A percentile compares a stretch with the other conserved stretches of the same genome.
Evolutionary conservation across 2,888 invertebrate species (phyloP).

Genomic region (Catocala nupta): DNA sequence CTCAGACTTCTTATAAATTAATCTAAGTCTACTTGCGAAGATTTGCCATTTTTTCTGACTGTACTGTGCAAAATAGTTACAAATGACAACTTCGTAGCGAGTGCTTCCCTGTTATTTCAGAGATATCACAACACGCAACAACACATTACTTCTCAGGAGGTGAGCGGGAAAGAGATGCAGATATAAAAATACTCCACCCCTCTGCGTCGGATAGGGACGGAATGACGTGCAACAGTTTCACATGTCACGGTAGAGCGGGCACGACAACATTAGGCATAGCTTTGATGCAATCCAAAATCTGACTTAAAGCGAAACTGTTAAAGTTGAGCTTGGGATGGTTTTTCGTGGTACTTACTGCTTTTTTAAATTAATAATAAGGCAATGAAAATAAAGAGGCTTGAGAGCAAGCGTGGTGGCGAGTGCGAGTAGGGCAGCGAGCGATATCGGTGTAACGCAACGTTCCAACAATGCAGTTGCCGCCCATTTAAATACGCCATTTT

Average conservation of each 20-base stretch:
- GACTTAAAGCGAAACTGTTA: slow-evolving; percentile 50
- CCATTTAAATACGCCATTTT: slow-evolving; percentile 88
- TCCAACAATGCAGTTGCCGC: slow-evolving; percentile 83
- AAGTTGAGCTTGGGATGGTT: slow-evolving; percentile 43
- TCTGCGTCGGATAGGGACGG: slow-evolving; percentile 68
- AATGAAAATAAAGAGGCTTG: slow-evolving; percentile 75
- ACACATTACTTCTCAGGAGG: slow-evolving; percentile 86
- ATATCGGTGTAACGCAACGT: slow-evolving; percentile 66
- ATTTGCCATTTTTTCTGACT: slow-evolving; percentile 59
- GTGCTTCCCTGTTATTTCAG: slow-evolving; percentile 88
- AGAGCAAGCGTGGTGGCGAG: slow-evolving; percentile 55
- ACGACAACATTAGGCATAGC: slow-evolving; percentile 52
- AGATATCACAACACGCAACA: slow-evolving; percentile 88
- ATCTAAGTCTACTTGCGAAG: too few species aligned
- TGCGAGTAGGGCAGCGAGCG: slow-evolving; percentile 71
- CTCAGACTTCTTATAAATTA: too few species aligned
- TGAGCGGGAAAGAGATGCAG: slow-evolving; percentile 73
- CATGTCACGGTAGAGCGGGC: slow-evolving; percentile 63
- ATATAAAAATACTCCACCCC: slow-evolving; percentile 73
- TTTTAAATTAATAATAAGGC: slow-evolving; percentile 60
- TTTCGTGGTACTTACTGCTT: slow-evolving; percentile 54
- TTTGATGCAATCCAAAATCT: slow-evolving; percentile 35
- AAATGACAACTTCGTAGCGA: slow-evolving; percentile 87
- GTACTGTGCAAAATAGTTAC: slow-evolving; percentile 81
- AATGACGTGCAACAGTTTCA: slow-evolving; percentile 79